These are phyloP conservation scores for Caenorhabditis sp. DNA, from an alignment of 2,888 invertebrate genomes.

Conservation along the genomic window DNA sequence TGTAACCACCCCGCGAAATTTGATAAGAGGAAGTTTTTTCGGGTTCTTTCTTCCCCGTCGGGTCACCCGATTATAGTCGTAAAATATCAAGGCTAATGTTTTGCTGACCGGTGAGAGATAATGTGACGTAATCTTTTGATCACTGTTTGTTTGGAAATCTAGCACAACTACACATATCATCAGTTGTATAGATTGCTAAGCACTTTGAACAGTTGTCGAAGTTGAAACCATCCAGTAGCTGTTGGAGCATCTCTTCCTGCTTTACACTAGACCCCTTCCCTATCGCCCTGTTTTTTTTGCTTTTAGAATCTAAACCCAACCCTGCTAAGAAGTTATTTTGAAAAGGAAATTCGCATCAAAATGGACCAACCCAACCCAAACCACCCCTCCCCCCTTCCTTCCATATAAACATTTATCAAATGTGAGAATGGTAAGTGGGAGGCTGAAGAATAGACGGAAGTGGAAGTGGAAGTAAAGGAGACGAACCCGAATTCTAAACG, in stretches of 20 bases:
- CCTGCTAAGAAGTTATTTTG: neutral
- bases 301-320: neutral
- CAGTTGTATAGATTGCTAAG: too few species aligned
- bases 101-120: neutral
- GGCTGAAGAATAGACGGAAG: neutral
- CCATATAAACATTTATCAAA: constrained; percentile 19
- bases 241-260: neutral
- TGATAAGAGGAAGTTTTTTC: constrained; percentile 43
- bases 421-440: too few species aligned
- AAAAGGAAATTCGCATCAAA: constrained; percentile 4
- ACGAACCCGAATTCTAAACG: constrained; percentile 16
- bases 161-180: too few species aligned
- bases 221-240: too few species aligned
- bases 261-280: neutral
- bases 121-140: constrained; percentile 53
- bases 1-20: constrained; percentile 19
- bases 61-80: constrained; percentile 26
- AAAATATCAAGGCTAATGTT: constrained; percentile 41
- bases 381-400: too few species aligned
- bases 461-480: constrained; percentile 12
- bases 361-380: neutral
- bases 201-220: too few species aligned
- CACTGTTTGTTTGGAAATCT: constrained; percentile 16
- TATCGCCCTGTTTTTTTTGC: neutral
- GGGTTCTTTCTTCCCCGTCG: constrained; percentile 15